Base-by-base conservation (phyloP, 2,113 vertebrate species). In the Archilochus colubris region DNA sequence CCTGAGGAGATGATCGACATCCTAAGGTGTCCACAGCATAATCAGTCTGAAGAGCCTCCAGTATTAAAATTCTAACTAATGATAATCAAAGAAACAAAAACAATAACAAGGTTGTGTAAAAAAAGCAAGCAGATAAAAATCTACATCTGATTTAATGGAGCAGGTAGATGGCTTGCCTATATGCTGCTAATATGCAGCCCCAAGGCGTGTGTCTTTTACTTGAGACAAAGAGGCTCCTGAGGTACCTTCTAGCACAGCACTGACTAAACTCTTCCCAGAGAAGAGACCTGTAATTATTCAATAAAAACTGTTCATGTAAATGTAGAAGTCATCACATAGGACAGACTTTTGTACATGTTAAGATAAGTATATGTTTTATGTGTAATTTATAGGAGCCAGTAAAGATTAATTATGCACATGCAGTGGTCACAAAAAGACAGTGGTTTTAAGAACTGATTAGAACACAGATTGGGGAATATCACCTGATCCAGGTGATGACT, bases 1-100 rank as follows among this genome's bases (percentile, higher is more conserved):
- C 98, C 98, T 97, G 97, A 98, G 97, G 98, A 97, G 98, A 97
- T 95, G 96, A 96, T 96, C 96, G 95, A 97, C 97, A 96, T 98
- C 98, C 98, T 97, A 96, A 98, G 98, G 98, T 97, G 97, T 97
- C 98, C 98, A 96, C 96, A 96, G 97, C 91, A 96, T 98, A 98
- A 98, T 98, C 98, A 98, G 97, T 93, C 97, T 98, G 97, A 98
- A 98, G 97, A 98, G 98, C 95, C 92, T 95, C 88, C 97, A 97
- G 96, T 97, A 97, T 97, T 97, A 97, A 97, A 97, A 98, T 96
- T 96, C 94, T 96, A 96, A 97, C 96, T 98, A 97, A 97, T 97
- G 97, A 97, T 97, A 98, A 98, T 98, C 97, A 98, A 97, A 94
- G 95, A 96, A 96, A 95, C 93, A 96, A 95, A 96, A 97, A 95